Evolutionary conservation across 2,113 vertebrate genomes (phyloP), one percentile per base, ranked within the genome.

Genomic region (Antennarius striatus): DNA sequence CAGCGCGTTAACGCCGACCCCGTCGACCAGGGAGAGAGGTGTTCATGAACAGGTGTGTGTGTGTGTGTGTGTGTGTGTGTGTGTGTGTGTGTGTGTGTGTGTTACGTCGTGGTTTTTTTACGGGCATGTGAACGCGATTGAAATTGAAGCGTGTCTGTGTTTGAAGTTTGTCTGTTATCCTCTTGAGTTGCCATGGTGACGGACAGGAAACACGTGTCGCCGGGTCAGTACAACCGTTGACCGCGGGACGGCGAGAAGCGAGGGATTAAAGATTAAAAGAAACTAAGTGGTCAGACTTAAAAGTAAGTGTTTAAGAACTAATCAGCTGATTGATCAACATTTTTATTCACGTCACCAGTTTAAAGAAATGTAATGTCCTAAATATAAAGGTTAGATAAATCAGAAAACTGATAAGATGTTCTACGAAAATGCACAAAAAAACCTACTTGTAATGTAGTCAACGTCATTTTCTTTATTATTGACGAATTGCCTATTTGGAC

Each of bases 141-240:
- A 72, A 64, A 82, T 63, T 75, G 72, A 67, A 71, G 48, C 65
- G 45, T 52, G 84, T 61, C 39, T 65, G 62, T 15, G 74, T 86
- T 80, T 87, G 80, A 88, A 84, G 75, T 73, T 36, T 58, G 71
- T 81, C 66, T 63, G 22, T 85, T 85, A 75, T 82, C 66, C 70
- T 66, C 49, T 6, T 48, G 17, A 82, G 69, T 61, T 68, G 39
- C 75, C 63, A 36, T 49, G 48, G 40, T 80, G 82, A 78, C 75
- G 66, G 73, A 84, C 75, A 62, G 62, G 83, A 82, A 85, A 72
- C 79, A 81, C 63, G 52, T 76, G 84, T 72, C 63, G 70, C 49
- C 45, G 1, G 48, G 51, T 28, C 54, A 67, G 22, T 22, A 22
- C 1, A 22, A 22, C 22, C 22, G 22, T 22, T 22, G 1, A 22